Evolutionary conservation across 2,113 vertebrate species (phyloP).

Genomic region (Muscicapa adusta): DNA sequence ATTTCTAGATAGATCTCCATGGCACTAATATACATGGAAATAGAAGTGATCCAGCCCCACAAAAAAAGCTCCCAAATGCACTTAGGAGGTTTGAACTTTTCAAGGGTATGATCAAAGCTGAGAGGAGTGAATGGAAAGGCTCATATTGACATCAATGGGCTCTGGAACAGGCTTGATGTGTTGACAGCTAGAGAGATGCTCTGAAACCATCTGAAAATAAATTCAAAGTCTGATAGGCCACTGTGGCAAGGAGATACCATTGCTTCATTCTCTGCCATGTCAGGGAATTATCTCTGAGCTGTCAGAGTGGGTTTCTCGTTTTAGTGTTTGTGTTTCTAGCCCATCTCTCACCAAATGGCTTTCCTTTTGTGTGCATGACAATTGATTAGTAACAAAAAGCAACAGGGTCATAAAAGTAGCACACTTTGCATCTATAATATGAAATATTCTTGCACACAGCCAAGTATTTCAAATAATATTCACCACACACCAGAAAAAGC

Average conservation of each 20-base stretch:
- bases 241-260: slow-evolving; percentile 22
- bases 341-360: slow-evolving; percentile 39
- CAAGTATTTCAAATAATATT: not conserved
- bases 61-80: not conserved
- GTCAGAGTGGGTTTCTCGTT: not conserved
- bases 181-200: slow-evolving; percentile 21
- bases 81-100: not conserved
- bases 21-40: slow-evolving; percentile 16
- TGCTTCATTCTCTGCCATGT: slow-evolving; percentile 24
- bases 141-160: not conserved
- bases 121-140: not conserved
- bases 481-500: not conserved
- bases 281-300: slow-evolving; percentile 45
- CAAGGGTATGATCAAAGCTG: not conserved
- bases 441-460: not conserved
- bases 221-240: slow-evolving; percentile 19
- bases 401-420: slow-evolving; percentile 7
- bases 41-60: not conserved
- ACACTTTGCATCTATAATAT: slow-evolving; percentile 14
- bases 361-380: slow-evolving; percentile 36
- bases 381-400: slow-evolving; percentile 42
- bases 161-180: slow-evolving; percentile 21
- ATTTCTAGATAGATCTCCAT: not conserved
- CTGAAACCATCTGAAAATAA: slow-evolving; percentile 50
- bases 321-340: slow-evolving; percentile 15